These are phyloP conservation scores for Sinhomidia bicolor DNA, from an alignment of 2,888 invertebrate species.

Conservation along the genomic window DNA sequence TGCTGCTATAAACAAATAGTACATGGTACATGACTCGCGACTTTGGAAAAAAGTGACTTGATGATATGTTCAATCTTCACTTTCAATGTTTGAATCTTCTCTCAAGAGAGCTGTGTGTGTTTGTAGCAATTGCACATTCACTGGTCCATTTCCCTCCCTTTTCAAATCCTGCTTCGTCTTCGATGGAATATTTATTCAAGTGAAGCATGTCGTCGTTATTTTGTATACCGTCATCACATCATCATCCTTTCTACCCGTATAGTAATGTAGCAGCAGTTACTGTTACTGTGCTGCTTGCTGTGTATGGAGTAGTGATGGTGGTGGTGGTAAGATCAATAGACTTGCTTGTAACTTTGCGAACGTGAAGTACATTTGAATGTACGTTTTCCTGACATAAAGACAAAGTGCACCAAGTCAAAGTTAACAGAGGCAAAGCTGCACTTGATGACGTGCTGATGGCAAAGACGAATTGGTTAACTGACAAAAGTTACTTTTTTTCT, in stretches of 20 bases:
- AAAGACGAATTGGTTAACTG: slow-evolving; percentile 65
- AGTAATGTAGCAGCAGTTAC: background rate
- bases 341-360: slow-evolving; percentile 1
- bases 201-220: slow-evolving; percentile 19
- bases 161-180: slow-evolving; percentile 34
- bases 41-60: slow-evolving; percentile 40
- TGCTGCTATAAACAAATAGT: no score
- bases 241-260: background rate
- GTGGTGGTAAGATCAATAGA: slow-evolving; percentile 26
- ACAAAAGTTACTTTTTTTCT: slow-evolving; percentile 56
- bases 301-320: no score
- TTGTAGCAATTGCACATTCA: slow-evolving; percentile 45
- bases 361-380: slow-evolving; percentile 46
- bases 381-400: slow-evolving; percentile 28
- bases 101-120: slow-evolving; percentile 47
- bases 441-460: slow-evolving; percentile 71
- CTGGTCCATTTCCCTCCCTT: slow-evolving; percentile 61
- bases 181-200: slow-evolving; percentile 35
- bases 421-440: slow-evolving; percentile 52
- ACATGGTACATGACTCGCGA: background rate
- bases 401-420: slow-evolving; percentile 50
- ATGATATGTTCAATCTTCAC: slow-evolving; percentile 62
- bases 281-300: no score
- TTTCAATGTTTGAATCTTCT: slow-evolving; percentile 43
- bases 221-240: slow-evolving; percentile 32